Percentiles rank a stretch among this genome's conserved stretches.
phyloP scores from a whole-genome alignment of 2,888 invertebrate genomes.

The Homarus gammarus region DNA sequence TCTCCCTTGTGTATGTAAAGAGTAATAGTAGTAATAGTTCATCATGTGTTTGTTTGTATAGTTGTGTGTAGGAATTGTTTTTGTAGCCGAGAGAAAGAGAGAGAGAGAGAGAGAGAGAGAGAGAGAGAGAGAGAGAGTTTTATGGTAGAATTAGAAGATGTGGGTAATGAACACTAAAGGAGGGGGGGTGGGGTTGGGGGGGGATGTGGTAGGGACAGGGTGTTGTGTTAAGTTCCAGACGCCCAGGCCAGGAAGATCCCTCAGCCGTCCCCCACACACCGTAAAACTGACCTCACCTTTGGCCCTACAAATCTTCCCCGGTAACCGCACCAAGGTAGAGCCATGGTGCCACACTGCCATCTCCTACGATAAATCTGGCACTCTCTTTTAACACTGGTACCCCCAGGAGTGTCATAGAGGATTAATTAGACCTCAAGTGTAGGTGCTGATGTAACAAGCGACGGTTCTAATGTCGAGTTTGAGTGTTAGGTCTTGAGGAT shows the following conservation, averaged over 20 bases:
- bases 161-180: too few species aligned
- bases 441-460: too few species aligned
- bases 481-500: too few species aligned
- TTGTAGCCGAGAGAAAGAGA: too few species aligned
- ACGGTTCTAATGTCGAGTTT: too few species aligned
- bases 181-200: background rate
- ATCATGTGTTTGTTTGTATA: background rate
- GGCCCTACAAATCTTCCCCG: constrained; percentile 48
- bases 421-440: background rate
- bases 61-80: background rate
- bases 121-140: too few species aligned
- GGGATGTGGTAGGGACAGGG: background rate
- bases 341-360: constrained; percentile 21
- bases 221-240: background rate
- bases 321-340: constrained; percentile 53
- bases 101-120: too few species aligned
- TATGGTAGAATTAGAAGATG: too few species aligned
- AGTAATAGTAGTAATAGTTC: background rate
- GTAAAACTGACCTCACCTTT: constrained; percentile 48
- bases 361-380: background rate
- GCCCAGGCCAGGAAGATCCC: constrained; percentile 3
- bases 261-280: constrained; percentile 34
- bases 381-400: background rate
- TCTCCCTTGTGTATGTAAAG: too few species aligned
- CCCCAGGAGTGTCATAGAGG: background rate